These are phyloP conservation scores for Seira sanloemensis DNA, from an alignment of 2,888 invertebrate species.

Conservation along the genomic window DNA sequence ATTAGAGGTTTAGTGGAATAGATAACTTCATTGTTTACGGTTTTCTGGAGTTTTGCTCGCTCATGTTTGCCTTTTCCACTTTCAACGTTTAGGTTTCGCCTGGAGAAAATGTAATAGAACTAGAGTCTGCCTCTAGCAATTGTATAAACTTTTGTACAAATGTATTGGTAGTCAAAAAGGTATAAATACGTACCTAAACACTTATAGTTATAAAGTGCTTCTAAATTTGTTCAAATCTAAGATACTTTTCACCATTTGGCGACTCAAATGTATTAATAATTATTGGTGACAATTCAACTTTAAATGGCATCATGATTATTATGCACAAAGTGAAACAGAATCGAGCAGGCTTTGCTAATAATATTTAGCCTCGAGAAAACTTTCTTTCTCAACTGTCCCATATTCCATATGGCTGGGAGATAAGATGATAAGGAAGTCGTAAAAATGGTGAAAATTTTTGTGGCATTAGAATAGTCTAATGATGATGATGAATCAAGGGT, in stretches of 20 bases:
- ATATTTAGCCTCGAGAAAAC: too few species aligned
- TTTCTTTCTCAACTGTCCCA: too few species aligned
- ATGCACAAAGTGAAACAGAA: too few species aligned
- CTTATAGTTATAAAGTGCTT: neutral
- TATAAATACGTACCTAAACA: neutral
- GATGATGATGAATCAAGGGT: neutral
- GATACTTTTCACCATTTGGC: neutral
- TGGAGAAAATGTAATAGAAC: too few species aligned
- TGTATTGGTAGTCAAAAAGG: neutral
- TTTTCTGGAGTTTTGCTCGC: constrained; percentile 35
- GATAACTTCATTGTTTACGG: constrained; percentile 54
- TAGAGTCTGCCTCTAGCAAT: too few species aligned
- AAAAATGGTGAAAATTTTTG: neutral
- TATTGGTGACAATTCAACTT: too few species aligned
- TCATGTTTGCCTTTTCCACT: neutral
- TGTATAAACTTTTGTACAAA: neutral
- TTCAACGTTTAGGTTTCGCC: neutral
- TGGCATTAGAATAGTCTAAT: neutral
- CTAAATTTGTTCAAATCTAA: neutral
- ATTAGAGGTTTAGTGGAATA: constrained; percentile 27
- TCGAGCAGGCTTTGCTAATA: too few species aligned
- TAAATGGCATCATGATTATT: too few species aligned
- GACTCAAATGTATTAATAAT: neutral
- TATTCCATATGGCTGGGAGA: too few species aligned
- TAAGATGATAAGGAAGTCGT: too few species aligned